Conservation (phyloP, 2,797 vertebrate species). For the Diglossa cyanea region DNA sequence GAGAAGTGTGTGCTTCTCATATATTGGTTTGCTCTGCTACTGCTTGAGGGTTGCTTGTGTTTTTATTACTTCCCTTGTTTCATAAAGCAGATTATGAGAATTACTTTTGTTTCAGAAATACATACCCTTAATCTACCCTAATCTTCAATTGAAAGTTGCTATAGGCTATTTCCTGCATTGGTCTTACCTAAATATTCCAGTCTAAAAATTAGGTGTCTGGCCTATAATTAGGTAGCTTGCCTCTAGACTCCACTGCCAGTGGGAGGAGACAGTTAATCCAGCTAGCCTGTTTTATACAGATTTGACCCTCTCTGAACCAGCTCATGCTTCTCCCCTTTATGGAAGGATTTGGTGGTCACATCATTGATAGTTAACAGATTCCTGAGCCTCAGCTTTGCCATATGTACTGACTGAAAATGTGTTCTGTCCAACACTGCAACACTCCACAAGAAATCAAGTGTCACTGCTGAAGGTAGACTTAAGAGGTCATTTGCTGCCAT, state of each 20-base stretch:
- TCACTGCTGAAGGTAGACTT: background rate
- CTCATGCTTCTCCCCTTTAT: background rate
- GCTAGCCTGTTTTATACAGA: background rate
- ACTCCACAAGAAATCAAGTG: background rate
- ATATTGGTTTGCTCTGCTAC: background rate
- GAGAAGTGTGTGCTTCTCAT: background rate
- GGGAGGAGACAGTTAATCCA: background rate
- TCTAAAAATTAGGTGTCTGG: background rate
- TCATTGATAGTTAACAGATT: background rate
- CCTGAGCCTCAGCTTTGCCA: background rate
- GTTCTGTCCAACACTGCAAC: background rate
- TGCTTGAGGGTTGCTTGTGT: background rate
- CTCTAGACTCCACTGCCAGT: background rate
- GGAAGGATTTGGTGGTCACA: background rate
- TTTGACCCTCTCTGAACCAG: background rate
- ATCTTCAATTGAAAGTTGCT: background rate
- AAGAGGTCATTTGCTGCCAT: background rate
- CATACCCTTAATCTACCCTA: background rate
- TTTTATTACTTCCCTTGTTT: background rate
- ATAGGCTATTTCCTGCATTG: background rate
- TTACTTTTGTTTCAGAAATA: background rate
- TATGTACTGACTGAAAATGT: background rate
- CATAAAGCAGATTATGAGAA: background rate
- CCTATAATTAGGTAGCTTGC: background rate
- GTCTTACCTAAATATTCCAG: background rate